A percentile compares a stretch with the other conserved stretches of the same genome.
These are phyloP conservation scores for Drosophila mettleri DNA, from an alignment of 2,888 invertebrate genomes.

Conservation along the genomic window DNA sequence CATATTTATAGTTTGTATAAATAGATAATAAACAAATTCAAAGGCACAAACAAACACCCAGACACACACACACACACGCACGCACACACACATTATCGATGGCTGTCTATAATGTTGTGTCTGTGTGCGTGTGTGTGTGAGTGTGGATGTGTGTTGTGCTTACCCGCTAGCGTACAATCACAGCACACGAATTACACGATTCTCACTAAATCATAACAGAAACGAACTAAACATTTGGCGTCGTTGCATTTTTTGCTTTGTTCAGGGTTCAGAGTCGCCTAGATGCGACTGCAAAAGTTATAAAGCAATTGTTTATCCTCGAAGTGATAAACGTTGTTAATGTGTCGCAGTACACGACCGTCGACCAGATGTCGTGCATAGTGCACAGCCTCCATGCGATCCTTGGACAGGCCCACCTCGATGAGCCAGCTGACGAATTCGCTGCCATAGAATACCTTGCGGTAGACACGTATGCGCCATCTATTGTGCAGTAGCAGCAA, in stretches of 20 bases:
- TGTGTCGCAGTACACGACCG: conserved; percentile 93
- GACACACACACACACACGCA: conserved; percentile 8
- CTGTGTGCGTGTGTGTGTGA: conserved; percentile 19
- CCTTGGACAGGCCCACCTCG: conserved; percentile 91
- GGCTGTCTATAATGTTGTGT: conserved; percentile 60
- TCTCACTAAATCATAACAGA: conserved; percentile 44
- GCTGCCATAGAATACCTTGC: conserved; percentile 92
- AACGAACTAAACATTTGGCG: conserved; percentile 68
- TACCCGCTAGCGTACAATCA: conserved; percentile 64
- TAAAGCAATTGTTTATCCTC: conserved; percentile 93
- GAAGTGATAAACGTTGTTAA: conserved; percentile 94
- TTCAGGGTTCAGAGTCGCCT: conserved; percentile 40
- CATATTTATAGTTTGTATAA: conserved; percentile 47
- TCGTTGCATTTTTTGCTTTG: conserved; percentile 41
- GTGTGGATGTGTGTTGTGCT: conserved; percentile 6
- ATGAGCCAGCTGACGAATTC: conserved; percentile 95
- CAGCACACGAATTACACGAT: conserved; percentile 69
- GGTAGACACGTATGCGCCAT: conserved; percentile 92
- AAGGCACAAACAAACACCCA: conserved; percentile 17
- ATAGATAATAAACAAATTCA: conserved; percentile 55
- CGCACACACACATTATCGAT: conserved; percentile 13
- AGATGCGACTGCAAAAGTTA: conserved; percentile 87
- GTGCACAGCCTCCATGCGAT: conserved; percentile 91
- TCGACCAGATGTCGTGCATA: conserved; percentile 94
- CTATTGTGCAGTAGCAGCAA: conserved; percentile 85